Conservation (phyloP, 2,797 vertebrate species). For the Sebastes vulpes region DNA sequence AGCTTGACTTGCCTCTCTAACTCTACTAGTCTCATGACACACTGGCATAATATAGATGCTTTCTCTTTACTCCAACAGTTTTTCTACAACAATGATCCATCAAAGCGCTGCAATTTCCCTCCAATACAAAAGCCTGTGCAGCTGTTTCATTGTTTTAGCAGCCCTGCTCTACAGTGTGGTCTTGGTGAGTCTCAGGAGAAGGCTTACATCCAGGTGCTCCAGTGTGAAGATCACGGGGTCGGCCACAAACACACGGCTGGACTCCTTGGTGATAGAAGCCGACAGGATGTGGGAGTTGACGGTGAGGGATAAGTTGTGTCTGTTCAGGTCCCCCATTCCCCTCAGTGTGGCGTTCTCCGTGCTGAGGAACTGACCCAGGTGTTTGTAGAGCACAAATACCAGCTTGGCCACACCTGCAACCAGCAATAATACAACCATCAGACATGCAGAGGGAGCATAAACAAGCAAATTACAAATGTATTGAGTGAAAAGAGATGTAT, state of each 20-base stretch:
- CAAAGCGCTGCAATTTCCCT: neutral
- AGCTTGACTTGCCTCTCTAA: neutral
- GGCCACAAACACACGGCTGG: constrained; percentile 95
- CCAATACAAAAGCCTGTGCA: constrained; percentile 17
- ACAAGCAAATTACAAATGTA: neutral
- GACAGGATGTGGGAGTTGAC: constrained; percentile 99
- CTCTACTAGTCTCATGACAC: neutral
- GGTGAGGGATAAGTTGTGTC: constrained; percentile 87
- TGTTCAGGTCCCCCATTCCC: constrained; percentile 75
- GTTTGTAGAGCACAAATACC: constrained; percentile 99
- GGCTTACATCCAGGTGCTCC: constrained; percentile 97
- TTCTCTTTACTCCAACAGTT: neutral
- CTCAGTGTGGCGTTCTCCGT: constrained; percentile 96
- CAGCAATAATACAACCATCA: constrained; percentile 10
- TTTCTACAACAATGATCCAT: constrained; percentile 6
- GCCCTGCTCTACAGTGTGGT: neutral
- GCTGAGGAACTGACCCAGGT: constrained; percentile 95
- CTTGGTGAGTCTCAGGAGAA: constrained; percentile 40
- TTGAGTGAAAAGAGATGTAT: neutral
- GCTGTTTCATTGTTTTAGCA: constrained; percentile 29
- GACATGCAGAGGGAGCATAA: neutral
- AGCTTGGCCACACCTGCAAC: constrained; percentile 93
- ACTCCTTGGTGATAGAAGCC: constrained; percentile 98
- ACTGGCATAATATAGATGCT: neutral
- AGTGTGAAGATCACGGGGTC: constrained; percentile 97